A percentile compares a stretch with the other conserved stretches of the same genome.
phyloP scores from a whole-genome alignment of 1,140 invertebrate genomes.

The Zaprionus inermis region DNA sequence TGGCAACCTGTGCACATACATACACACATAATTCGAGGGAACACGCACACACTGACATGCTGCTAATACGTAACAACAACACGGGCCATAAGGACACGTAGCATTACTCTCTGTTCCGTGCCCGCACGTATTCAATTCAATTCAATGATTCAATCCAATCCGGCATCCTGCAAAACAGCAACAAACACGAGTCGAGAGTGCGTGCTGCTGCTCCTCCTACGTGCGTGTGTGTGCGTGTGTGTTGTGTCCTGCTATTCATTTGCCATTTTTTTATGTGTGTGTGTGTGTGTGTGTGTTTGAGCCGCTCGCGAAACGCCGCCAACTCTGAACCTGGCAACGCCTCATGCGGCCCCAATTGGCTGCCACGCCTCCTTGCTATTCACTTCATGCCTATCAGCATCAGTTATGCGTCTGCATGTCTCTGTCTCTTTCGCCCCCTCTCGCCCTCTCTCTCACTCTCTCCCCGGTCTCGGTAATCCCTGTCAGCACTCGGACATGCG shows the following conservation, averaged over 20 bases:
- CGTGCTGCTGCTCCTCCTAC: constrained; percentile 22
- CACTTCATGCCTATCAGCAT: constrained; percentile 36
- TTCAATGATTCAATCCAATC: constrained; percentile 79
- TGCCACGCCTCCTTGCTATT: background rate
- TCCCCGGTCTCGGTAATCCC: constrained; percentile 13
- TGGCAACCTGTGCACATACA: constrained; percentile 3
- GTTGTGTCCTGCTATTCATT: constrained; percentile 51
- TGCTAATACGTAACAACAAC: constrained; percentile 67
- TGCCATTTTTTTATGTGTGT: constrained; percentile 51
- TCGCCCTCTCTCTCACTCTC: background rate
- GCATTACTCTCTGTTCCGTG: constrained; percentile 58
- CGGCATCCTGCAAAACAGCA: constrained; percentile 48
- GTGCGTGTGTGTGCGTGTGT: constrained; percentile 23
- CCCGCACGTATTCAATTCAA: constrained; percentile 80
- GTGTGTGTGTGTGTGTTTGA: constrained; percentile 11
- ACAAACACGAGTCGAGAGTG: constrained; percentile 24
- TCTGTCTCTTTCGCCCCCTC: background rate
- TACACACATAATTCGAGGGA: constrained; percentile 63
- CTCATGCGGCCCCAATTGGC: too few species aligned
- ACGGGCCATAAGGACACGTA: constrained; percentile 40
- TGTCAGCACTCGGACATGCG: constrained; percentile 29
- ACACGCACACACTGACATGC: constrained; percentile 69
- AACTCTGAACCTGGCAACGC: background rate
- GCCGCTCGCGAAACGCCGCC: constrained; percentile 34
- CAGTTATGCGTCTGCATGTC: constrained; percentile 16